Conservation (phyloP, 2,797 vertebrate species). For the Falco rusticolus region DNA sequence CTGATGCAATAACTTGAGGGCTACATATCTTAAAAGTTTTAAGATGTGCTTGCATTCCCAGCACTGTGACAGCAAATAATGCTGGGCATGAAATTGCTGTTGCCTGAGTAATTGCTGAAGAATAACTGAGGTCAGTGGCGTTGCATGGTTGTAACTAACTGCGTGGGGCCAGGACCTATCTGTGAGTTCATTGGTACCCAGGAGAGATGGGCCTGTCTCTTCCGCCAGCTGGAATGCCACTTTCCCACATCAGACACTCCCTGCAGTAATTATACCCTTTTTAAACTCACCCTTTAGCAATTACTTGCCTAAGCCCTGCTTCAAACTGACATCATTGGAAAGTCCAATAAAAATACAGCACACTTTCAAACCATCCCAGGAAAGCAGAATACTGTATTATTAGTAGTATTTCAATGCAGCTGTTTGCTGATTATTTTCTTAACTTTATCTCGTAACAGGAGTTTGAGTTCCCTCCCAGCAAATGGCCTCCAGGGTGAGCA, state of each 20-base stretch:
- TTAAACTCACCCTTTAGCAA: conserved; percentile 55
- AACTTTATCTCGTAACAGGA: not conserved
- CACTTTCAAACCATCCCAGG: conserved; percentile 24
- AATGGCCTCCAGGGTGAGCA: not conserved
- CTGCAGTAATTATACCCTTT: conserved; percentile 55
- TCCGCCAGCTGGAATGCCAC: conserved; percentile 13
- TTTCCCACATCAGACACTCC: conserved; percentile 67
- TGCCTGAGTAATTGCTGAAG: not conserved
- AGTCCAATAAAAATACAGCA: conserved; percentile 55
- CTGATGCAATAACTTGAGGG: conserved; percentile 47
- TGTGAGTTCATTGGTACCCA: not conserved
- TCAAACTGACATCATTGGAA: conserved; percentile 67
- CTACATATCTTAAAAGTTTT: not conserved
- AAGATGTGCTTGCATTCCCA: not conserved
- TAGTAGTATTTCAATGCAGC: not conserved
- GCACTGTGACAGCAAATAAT: fast-evolving
- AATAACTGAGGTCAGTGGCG: conserved; percentile 19
- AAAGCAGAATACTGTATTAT: not conserved
- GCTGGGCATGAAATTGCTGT: not conserved
- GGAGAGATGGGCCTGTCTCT: not conserved
- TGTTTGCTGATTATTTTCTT: not conserved
- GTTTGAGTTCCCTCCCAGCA: not conserved
- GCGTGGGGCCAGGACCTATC: not conserved
- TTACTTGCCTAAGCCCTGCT: conserved; percentile 45
- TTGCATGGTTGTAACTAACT: not conserved